These are phyloP conservation scores for Paramormyrops hopkinsi DNA, from an alignment of 2,797 vertebrate genomes.

Conservation along the genomic window DNA sequence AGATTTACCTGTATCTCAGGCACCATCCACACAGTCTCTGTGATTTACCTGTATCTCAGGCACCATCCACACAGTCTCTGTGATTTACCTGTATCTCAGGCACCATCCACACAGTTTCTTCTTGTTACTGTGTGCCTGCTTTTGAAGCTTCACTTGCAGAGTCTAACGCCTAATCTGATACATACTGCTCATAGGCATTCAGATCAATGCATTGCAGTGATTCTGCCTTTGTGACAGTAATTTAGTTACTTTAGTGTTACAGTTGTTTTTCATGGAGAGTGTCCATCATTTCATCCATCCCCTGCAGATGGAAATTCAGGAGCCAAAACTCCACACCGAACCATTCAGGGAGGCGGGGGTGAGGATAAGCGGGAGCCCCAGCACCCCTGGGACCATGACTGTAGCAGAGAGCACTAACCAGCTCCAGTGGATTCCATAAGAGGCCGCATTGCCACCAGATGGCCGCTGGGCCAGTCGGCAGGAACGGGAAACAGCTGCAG, in stretches of 20 bases:
- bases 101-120: background rate
- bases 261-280: background rate
- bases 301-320: slow-evolving; percentile 9
- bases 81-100: background rate
- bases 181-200: background rate
- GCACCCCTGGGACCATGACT: background rate
- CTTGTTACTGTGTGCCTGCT: background rate
- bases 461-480: slow-evolving; percentile 69
- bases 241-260: background rate
- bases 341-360: slow-evolving; percentile 40
- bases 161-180: background rate
- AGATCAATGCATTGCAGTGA: background rate
- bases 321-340: slow-evolving; percentile 28
- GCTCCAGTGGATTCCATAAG: slow-evolving; percentile 1
- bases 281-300: background rate
- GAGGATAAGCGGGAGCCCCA: slow-evolving; percentile 25
- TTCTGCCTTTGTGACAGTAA: background rate
- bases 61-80: background rate
- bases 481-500: slow-evolving; percentile 88
- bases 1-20: background rate
- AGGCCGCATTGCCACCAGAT: slow-evolving; percentile 62
- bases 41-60: too few relatives aligned
- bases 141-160: background rate
- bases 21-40: too few relatives aligned
- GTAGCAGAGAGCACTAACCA: background rate